Evolutionary conservation across 1,140 invertebrate genomes (phyloP), one percentile per base, ranked within the genome.

Genomic region (Pogonomyrmex barbatus): DNA sequence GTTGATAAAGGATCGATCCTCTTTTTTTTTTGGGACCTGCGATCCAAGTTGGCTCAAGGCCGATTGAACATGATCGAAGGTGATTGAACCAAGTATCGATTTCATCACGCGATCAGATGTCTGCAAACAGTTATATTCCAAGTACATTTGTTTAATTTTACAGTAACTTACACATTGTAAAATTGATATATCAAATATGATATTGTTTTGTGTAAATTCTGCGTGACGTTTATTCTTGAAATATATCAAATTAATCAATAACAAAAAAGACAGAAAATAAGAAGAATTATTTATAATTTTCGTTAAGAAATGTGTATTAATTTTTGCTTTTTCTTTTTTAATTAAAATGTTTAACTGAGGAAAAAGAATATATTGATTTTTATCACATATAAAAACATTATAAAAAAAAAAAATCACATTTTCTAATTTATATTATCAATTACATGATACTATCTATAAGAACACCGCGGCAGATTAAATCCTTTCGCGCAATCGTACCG

Each of bases 1-100:
- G 88, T 88, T 85, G 86, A 91, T 90, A 78, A 88, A 88, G 62
- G 10, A 62, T 77, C 60, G 33, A 52, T 60, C 39, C n/a, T n/a
- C n/a, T n/a, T n/a, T 42, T 82, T 58, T 50, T 17, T 45, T 24
- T n/a, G 4, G 5, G 45, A 12, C 52, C 17, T 47, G 60, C 30
- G 30, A 9, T 1, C 12, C 17, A 54, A 63, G 54, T 24, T 30
- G 12, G 39, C 65, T 77, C 58, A 62, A 77, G 47, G 6, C 30
- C 39, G 17, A 82, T 60, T 33, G 6, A 60, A 47, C 24, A 50
- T 17, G 14, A 81, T 56, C 52, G 3, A 68, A 68, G 17, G 42
- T 39, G 39, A 4, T 42, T 30, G 24, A 65, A 50, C 36, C 24
- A n/a, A n/a, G 17, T 70, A 71, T 33, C 45, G 17, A 30, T n/a